phyloP scores from a whole-genome alignment of 2,888 invertebrate genomes.

The Ceratothoa steindachneri region DNA sequence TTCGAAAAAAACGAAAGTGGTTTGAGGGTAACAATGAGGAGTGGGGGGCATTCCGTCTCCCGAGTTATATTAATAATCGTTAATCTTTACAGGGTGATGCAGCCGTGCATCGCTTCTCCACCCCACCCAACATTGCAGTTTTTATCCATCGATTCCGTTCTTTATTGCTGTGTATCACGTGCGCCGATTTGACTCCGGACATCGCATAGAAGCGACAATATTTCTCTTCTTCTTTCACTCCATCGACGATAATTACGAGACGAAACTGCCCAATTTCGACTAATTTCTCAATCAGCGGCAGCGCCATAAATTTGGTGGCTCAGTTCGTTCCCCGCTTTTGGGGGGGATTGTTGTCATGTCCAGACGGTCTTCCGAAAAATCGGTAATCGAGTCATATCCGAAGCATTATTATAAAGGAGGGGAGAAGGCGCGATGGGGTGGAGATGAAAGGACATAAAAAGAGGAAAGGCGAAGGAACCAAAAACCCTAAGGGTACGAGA shows the following conservation, averaged over 20 bases:
- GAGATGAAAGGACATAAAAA: neutral
- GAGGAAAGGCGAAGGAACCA: neutral
- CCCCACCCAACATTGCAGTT: slow-evolving; percentile 7
- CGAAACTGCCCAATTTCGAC: slow-evolving; percentile 3
- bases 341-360: neutral
- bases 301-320: neutral
- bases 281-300: slow-evolving; percentile 10
- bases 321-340: neutral
- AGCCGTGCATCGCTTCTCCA: neutral
- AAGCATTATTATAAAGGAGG: slow-evolving; percentile 11
- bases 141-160: slow-evolving; percentile 3
- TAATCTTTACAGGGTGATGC: slow-evolving; percentile 1
- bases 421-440: neutral
- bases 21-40: too few species aligned
- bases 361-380: slow-evolving; percentile 10
- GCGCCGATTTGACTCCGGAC: slow-evolving; percentile 4
- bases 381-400: slow-evolving; percentile 12
- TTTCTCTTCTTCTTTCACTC: neutral
- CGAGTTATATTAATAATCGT: slow-evolving; percentile 12
- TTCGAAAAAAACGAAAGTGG: too few species aligned
- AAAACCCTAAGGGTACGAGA: too few species aligned
- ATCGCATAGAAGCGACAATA: neutral
- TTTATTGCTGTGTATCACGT: neutral
- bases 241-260: slow-evolving; percentile 3
- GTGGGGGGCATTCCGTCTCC: too few species aligned